Conservation (phyloP, 2,888 invertebrate genomes). For the Macrophya annulata region DNA sequence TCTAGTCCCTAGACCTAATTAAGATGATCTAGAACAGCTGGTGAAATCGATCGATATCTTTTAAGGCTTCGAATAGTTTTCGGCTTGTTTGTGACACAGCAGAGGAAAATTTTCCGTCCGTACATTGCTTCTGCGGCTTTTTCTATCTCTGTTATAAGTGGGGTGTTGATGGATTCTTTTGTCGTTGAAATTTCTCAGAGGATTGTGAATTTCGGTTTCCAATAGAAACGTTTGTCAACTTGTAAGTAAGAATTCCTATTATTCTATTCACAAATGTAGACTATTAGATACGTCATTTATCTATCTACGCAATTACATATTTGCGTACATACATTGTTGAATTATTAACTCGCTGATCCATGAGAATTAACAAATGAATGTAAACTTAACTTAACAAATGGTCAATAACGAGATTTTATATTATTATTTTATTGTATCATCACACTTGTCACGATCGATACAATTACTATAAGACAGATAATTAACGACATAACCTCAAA, state of each 20-base stretch:
- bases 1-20: not conserved
- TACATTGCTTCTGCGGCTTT: not conserved
- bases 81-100: conserved; percentile 2
- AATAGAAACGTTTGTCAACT: conserved; percentile 5
- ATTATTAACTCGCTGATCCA: not conserved
- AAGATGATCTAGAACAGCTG: conserved; percentile 6
- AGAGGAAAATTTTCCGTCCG: not conserved
- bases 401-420: not conserved
- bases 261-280: not conserved
- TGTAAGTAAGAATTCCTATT: conserved; percentile 18
- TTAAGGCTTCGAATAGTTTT: not conserved
- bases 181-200: not conserved
- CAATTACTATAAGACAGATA: not conserved
- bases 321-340: not conserved
- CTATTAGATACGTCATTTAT: not conserved
- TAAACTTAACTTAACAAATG: not conserved
- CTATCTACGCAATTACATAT: not conserved
- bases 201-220: conserved; percentile 5
- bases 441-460: not conserved
- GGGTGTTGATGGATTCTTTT: conserved; percentile 40
- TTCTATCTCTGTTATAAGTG: not conserved
- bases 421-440: not conserved
- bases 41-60: conserved; percentile 1
- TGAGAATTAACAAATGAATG: not conserved
- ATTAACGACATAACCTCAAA: not conserved